Evolutionary conservation across 53 echinoderm and acorn worm species (phyloP), one percentile per base, ranked within the genome.

Genomic region (Glandiceps talaboti): DNA sequence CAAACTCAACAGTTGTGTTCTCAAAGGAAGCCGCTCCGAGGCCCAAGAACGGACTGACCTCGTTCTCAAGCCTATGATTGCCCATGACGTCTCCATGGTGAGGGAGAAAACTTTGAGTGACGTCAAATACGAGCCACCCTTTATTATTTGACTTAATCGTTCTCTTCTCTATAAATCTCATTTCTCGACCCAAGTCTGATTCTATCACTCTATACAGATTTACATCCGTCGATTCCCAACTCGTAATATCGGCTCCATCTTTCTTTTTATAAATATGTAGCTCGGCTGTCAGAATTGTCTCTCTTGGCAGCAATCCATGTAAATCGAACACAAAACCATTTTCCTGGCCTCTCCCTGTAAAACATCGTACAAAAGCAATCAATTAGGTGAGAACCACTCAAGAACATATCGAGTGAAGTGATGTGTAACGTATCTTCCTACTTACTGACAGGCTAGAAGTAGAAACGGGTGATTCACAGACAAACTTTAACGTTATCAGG

Each of bases 261-360:
- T 73, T 87, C 80, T 77, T 45, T 45, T 95, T 95, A 81, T 86
- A 95, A 73, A 95, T 85, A 29, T 88, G 90, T 1, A 95, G 81
- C 79, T 92, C 95, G 1, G 92, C 95, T 1, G 88, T 81, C 10
- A 95, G 32, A 25, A 95, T 86, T 0, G 90, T 88, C 77, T 95
- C 95, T 26, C 95, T 80, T 28, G 77, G 77, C 73, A 95, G 81
- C 20, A 95, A 83, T 75, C 92, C 92, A 31, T 88, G 86, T 75
- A 87, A 84, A 28, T 90, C 92, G 33, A 95, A 95, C n/a, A 87
- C 85, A 77, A 88, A 95, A n/a, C 81, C 78, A 33, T 88, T 90
- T 27, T 84, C 73, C 30, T 89, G 74, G 29, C 86, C 80, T 72
- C 83, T 81, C 29, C 86, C 91, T 91, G 88, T 74, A 31, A 73